These are phyloP conservation scores for Empidonax traillii DNA, from an alignment of 2,113 vertebrate species.

Conservation along the genomic window DNA sequence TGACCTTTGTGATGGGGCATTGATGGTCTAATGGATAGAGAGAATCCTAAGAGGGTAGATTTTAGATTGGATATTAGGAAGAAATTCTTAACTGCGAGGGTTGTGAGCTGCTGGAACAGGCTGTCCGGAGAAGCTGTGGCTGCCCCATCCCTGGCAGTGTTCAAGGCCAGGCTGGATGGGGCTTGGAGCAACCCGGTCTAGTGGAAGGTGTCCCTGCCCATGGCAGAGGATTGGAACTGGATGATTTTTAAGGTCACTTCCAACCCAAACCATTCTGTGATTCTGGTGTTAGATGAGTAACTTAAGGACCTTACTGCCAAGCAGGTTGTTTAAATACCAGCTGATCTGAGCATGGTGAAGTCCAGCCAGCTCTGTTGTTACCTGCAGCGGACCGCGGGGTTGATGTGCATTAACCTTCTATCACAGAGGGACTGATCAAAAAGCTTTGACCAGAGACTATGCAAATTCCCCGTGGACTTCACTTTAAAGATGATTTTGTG, in stretches of 20 bases:
- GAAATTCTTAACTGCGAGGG: not conserved
- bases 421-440: not conserved
- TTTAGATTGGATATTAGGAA: not conserved
- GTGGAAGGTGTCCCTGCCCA: not conserved
- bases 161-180: not conserved
- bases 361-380: not conserved
- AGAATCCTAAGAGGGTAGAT: not conserved
- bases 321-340: not conserved
- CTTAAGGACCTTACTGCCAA: not conserved
- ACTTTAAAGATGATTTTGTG: not conserved
- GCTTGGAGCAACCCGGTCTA: not conserved
- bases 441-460: not conserved
- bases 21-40: not conserved
- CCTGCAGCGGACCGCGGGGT: accelerated
- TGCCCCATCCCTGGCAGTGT: not conserved
- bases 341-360: not conserved
- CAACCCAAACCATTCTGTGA: not conserved
- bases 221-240: not conserved
- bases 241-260: not conserved
- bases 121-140: not conserved
- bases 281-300: not conserved
- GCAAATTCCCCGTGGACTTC: not conserved
- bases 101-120: not conserved
- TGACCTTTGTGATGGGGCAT: not conserved
- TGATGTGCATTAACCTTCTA: not conserved